Evolutionary conservation across 2,797 vertebrate genomes (phyloP), one percentile per base, ranked within the genome.

Genomic region (Salmo trutta): DNA sequence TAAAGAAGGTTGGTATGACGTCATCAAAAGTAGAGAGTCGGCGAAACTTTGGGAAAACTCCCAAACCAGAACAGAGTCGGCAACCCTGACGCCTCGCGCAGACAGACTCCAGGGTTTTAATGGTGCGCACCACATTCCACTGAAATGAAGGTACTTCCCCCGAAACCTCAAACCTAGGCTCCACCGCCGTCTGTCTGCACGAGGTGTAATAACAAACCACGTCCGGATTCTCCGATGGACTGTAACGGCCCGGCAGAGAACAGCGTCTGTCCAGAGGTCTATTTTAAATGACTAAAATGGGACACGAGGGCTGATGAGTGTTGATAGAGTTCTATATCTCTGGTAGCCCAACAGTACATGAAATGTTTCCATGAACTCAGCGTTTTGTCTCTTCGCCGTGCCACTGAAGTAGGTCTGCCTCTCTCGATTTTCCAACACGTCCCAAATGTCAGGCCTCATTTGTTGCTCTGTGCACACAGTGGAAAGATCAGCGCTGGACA

Each of bases 321-420:
- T 71, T 70, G 51, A 56, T 66, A 74, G 77, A 6, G 31, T 76
- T 81, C 85, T 82, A 79, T 41, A 62, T 29, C 5, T 87, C 83
- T 36, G 77, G 78, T 77, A 77, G 81, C 77, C 72, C 27, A 31
- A 59, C 69, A 87, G 86, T 84, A 64, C 3, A 0, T 82, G 65
- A 83, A 85, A 76, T 53, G 81, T 89, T 92, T 91, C 78, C 51
- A 79, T 83, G 6, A 80, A 73, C 78, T 93, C 91, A 90, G 90
- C 91, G 88, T 92, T 91, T 90, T 78, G 82, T 73, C 79, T 68
- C 78, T 15, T 21, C 52, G 31, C 53, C 24, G 17, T 76, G 27
- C 54, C 17, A 66, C 51, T 1, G 33, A 78, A 70, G 24, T 52
- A n/a, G n/a, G 21, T 41, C 70, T n/a, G 16, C 53, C 16, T 54